Evolutionary conservation across 2,797 vertebrate species (phyloP).

Genomic region (Oceanodroma leucorhoa): DNA sequence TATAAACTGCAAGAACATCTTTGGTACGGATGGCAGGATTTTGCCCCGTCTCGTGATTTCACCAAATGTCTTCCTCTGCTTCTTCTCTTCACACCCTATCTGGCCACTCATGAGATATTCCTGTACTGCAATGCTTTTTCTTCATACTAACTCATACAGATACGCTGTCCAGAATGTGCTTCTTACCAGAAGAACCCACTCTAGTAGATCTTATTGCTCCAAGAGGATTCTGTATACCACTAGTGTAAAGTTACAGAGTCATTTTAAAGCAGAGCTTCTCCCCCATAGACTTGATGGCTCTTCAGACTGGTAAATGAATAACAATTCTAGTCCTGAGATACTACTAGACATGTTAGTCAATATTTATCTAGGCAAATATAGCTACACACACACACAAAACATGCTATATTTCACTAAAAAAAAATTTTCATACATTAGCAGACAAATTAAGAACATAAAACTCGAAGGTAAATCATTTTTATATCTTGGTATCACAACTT

Average conservation of each 20-base stretch:
- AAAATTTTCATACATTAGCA: neutral
- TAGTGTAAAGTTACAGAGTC: neutral
- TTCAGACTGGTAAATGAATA: neutral
- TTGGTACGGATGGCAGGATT: neutral
- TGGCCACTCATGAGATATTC: neutral
- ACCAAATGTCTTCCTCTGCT: neutral
- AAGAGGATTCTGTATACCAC: neutral
- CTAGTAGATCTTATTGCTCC: neutral
- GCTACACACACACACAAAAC: neutral
- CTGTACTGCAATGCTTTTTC: neutral
- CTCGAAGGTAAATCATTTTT: neutral
- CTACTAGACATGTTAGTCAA: neutral
- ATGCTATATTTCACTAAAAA: neutral
- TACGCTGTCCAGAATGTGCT: neutral
- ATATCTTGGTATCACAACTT: neutral
- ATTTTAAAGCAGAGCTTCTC: neutral
- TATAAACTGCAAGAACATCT: neutral
- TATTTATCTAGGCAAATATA: neutral
- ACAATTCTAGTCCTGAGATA: neutral
- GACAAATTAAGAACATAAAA: constrained; percentile 9
- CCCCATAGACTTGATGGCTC: neutral
- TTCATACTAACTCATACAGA: neutral
- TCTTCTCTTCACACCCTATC: neutral
- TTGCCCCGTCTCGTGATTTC: neutral
- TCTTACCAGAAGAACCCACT: neutral